These are phyloP conservation scores for Catostylus mosaicus DNA, from an alignment of 30 jellyfish, hydroid and myxozoan genomes.

Conservation along the genomic window DNA sequence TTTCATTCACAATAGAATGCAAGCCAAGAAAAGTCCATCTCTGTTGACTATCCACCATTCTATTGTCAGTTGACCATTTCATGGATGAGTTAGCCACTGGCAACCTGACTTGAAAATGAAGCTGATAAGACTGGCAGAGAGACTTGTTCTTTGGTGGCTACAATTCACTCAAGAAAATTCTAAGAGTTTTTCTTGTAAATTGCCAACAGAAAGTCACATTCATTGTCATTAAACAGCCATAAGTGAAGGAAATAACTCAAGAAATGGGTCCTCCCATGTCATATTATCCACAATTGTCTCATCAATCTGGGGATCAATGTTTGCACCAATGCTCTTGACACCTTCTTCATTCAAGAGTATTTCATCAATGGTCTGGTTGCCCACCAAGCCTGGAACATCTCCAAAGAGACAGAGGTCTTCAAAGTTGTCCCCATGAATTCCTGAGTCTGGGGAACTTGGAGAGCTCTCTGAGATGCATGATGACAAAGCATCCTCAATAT, in stretches of 20 bases:
- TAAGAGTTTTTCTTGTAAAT: neutral
- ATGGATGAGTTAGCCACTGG: too few species aligned
- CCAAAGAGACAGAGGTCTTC: constrained; percentile 85
- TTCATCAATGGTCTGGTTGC: constrained; percentile 96
- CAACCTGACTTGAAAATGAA: too few species aligned
- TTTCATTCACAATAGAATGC: too few species aligned
- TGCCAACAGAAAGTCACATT: neutral
- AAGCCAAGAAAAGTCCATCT: too few species aligned
- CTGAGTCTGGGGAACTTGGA: constrained; percentile 89
- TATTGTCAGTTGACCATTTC: too few species aligned
- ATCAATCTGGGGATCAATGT: constrained; percentile 57
- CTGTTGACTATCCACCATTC: too few species aligned
- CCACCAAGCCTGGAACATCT: constrained; percentile 98
- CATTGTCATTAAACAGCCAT: constrained; percentile 73
- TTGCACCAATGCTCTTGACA: constrained; percentile 61
- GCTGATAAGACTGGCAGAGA: too few species aligned
- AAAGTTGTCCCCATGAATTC: constrained; percentile 69
- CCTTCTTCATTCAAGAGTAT: constrained; percentile 50
- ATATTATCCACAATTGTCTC: constrained; percentile 53
- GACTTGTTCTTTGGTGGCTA: too few species aligned
- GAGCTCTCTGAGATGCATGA: constrained; percentile 87
- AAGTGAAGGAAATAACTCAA: constrained; percentile 91
- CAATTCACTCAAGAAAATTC: neutral
- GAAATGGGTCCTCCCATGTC: constrained; percentile 85
- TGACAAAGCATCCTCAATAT: constrained; percentile 86